Conservation (phyloP, 1,140 invertebrate genomes). For the Microplitis demolitor region DNA sequence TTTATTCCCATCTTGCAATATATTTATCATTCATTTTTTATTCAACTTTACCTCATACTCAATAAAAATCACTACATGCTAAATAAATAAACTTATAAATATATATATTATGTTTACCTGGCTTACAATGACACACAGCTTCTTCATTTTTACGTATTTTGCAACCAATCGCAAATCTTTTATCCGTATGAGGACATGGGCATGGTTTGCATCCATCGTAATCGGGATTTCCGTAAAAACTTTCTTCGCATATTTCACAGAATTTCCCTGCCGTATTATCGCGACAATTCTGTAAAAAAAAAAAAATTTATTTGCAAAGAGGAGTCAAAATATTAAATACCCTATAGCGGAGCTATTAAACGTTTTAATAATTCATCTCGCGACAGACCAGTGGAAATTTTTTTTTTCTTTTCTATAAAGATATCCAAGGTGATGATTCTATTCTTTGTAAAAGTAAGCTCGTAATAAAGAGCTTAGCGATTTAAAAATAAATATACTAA, state of each 20-base stretch:
- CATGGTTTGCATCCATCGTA: conserved; percentile 77
- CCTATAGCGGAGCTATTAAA: too few relatives aligned
- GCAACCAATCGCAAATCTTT: conserved; percentile 78
- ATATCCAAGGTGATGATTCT: too few relatives aligned
- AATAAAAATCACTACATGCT: neutral
- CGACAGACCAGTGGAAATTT: too few relatives aligned
- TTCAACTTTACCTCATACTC: neutral
- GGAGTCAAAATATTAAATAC: too few relatives aligned
- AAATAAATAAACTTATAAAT: neutral
- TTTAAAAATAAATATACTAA: neutral
- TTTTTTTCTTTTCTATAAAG: too few relatives aligned
- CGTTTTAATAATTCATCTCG: too few relatives aligned
- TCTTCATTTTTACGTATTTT: conserved; percentile 61
- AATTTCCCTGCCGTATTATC: conserved; percentile 78
- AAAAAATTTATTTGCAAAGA: neutral
- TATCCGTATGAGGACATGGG: conserved; percentile 77
- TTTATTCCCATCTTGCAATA: conserved; percentile 2
- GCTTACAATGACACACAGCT: conserved; percentile 72
- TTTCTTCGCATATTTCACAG: conserved; percentile 80
- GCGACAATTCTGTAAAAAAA: conserved; percentile 73
- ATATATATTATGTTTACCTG: conserved; percentile 56
- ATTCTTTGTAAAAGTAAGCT: too few relatives aligned
- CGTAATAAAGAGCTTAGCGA: too few relatives aligned
- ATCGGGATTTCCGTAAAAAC: conserved; percentile 81
- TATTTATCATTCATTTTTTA: neutral